Evolutionary conservation across 1,140 invertebrate genomes (phyloP), one percentile per base, ranked within the genome.

Genomic region (Dryas iulia): DNA sequence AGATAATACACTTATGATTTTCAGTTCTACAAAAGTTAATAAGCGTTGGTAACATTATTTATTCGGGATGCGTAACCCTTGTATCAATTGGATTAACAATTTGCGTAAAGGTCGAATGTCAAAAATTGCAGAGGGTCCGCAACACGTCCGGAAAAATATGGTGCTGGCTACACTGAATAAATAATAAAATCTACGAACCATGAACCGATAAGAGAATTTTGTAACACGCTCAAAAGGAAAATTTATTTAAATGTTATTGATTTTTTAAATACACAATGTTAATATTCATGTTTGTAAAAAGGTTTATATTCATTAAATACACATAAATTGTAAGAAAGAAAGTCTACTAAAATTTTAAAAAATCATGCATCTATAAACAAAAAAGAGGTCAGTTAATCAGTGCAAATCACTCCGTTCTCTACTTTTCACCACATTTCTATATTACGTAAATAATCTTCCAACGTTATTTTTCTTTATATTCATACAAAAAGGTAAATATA

Each of bases 21-120:
- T 39, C 33, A 39, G 33, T 47, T 47, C 7, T 10, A 3, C 18
- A 23, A 54, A 31, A 54, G 61, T 56, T 54, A 54, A 68, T 61
- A 69, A 69, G 58, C 28, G 25, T 59, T 69, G 18, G 18, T 10
- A 21, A 8, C 35, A 63, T 69, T 64, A 69, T 64, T 53, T 69
- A 69, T 69, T 64, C 67, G 35, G 56, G 57, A 54, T 39, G 60
- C 60, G 54, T 53, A 69, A 62, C 61, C 56, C 56, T 69, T 69
- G 60, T 47, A 59, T 58, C 67, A 69, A 69, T 64, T 59, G 67
- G 56, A 60, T 69, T 69, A 69, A 64, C 60, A 69, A 69, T 63
- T 59, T 69, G 61, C 31, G 35, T 59, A 69, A 68, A 69, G 67
- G 61, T 64, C 61, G 60, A 69, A 69, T 64, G 60, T 59, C 67